Conservation (phyloP, 1,140 invertebrate genomes). For the Leptinotarsa undecemlineata region DNA sequence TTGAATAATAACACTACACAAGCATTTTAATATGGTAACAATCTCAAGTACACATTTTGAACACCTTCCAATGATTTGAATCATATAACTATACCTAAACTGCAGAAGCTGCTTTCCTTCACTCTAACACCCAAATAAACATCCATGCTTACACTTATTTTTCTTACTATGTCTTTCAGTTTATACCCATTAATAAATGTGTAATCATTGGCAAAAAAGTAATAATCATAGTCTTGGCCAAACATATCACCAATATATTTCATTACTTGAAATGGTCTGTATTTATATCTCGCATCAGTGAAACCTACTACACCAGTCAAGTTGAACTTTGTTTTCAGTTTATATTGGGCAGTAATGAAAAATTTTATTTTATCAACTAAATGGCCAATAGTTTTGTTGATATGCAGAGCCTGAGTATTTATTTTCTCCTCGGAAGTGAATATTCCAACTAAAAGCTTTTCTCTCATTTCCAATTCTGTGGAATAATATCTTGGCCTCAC, state of each 20-base stretch:
- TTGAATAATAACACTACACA: too few species aligned
- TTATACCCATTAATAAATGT: constrained; percentile 77
- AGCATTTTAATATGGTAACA: too few species aligned
- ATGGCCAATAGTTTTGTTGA: constrained; percentile 80
- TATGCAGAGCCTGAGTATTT: constrained; percentile 69
- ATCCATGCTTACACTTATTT: constrained; percentile 80
- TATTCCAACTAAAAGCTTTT: constrained; percentile 86
- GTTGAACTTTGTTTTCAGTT: constrained; percentile 67
- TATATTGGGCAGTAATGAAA: constrained; percentile 69
- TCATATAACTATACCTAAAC: constrained; percentile 59
- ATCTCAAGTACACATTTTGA: too few species aligned
- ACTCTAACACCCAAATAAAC: constrained; percentile 72
- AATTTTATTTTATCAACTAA: constrained; percentile 78
- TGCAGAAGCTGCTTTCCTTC: constrained; percentile 63
- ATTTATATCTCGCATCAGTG: constrained; percentile 72
- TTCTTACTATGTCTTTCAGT: constrained; percentile 69
- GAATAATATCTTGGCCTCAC: constrained; percentile 87
- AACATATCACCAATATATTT: constrained; percentile 90
- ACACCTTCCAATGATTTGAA: too few species aligned
- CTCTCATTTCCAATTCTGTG: constrained; percentile 87
- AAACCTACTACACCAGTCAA: constrained; percentile 80
- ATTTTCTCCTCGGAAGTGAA: constrained; percentile 75
- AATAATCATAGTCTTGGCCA: constrained; percentile 87
- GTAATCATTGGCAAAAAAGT: constrained; percentile 81
- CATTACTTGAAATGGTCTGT: constrained; percentile 80